Percentiles rank a stretch among this genome's conserved stretches.
phyloP scores from a whole-genome alignment of 2,888 invertebrate genomes.

The Ommatoiulus sabulosus region DNA sequence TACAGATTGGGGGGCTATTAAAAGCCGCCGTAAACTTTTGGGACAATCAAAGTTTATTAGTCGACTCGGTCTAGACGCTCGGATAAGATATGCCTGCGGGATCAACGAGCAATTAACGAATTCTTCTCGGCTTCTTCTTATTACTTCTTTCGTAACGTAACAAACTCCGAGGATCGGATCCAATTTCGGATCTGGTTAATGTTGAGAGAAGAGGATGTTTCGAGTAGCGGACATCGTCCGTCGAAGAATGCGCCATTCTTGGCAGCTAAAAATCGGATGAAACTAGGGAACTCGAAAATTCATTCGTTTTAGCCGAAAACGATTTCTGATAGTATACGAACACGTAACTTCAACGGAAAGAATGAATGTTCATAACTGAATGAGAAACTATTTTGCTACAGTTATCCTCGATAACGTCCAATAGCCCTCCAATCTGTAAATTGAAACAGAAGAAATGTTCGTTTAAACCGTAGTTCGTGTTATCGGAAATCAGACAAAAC shows the following conservation, averaged over 20 bases:
- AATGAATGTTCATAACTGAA: no score
- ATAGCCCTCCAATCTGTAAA: background rate
- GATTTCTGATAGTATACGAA: no score
- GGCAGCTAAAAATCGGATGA: no score
- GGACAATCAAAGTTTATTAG: slow-evolving; percentile 27
- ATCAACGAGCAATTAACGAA: slow-evolving; percentile 8
- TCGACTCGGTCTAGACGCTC: background rate
- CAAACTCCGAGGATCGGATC: background rate
- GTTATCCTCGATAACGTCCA: background rate
- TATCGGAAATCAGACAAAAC: no score
- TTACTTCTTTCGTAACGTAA: background rate
- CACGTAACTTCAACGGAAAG: no score
- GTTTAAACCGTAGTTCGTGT: no score
- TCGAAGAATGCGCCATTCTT: no score
- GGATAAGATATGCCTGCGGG: background rate
- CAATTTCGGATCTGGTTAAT: background rate
- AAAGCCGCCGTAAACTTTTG: background rate
- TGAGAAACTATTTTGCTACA: no score
- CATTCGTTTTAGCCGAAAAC: no score
- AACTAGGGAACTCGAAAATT: no score
- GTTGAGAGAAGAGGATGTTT: background rate
- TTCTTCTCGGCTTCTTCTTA: slow-evolving; percentile 9
- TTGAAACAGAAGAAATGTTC: slow-evolving; percentile 1
- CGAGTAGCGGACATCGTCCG: no score
- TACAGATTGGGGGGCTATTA: background rate